A percentile compares a stretch with the other conserved stretches of the same genome.
Conservation (phyloP, 2,113 vertebrate species). For the Archilochus colubris region DNA sequence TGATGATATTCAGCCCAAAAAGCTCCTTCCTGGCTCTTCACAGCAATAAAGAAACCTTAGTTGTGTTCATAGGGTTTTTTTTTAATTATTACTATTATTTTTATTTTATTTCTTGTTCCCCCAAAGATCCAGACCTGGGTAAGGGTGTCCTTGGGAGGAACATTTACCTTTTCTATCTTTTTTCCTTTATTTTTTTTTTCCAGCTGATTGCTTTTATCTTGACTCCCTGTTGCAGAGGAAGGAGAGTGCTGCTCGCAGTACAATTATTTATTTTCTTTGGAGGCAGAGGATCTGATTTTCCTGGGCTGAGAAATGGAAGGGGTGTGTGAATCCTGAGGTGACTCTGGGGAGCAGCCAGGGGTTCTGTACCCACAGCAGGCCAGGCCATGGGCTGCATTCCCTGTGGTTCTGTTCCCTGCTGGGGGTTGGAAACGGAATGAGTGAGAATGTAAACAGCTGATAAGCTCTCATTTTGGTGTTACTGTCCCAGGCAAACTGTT, state of each 20-base stretch:
- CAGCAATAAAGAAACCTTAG: conserved; percentile 52
- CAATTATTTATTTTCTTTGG: conserved; percentile 37
- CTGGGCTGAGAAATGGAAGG: neutral
- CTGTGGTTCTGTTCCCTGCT: rapidly evolving
- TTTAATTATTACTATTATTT: no score
- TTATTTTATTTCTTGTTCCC: neutral
- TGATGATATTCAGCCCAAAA: conserved; percentile 55
- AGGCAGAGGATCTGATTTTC: conserved; percentile 13
- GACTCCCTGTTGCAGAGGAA: neutral
- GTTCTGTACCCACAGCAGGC: neutral
- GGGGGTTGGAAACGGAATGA: neutral
- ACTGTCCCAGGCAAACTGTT: neutral
- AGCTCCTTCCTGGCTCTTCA: conserved; percentile 45
- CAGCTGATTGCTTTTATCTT: conserved; percentile 35
- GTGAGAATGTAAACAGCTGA: neutral
- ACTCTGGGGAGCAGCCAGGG: neutral
- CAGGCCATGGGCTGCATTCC: no score
- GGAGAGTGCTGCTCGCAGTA: neutral
- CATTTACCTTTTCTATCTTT: neutral
- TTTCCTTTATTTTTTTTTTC: rapidly evolving
- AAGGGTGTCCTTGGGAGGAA: neutral
- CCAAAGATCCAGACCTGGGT: neutral
- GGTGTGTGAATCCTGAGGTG: neutral
- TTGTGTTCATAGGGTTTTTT: conserved; percentile 8
- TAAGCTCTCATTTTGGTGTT: neutral